These are phyloP conservation scores for Gymnoscelis rufifasciata DNA, from an alignment of 2,888 invertebrate species.

Conservation along the genomic window DNA sequence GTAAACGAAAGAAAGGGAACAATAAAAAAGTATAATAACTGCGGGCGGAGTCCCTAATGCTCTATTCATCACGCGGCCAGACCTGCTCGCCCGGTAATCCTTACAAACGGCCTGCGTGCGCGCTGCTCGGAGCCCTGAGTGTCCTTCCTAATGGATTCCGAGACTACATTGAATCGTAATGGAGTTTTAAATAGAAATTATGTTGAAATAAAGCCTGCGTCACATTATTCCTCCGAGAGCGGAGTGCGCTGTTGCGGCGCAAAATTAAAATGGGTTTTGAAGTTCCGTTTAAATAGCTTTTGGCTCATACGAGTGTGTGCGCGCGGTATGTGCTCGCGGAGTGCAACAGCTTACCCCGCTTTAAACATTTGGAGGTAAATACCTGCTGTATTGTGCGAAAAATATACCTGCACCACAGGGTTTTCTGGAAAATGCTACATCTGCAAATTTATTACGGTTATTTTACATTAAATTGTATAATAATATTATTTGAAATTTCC, in stretches of 20 bases:
- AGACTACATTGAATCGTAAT: conserved; percentile 11
- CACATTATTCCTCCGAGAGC: conserved; percentile 11
- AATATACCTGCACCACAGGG: too few relatives aligned
- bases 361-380: too few relatives aligned
- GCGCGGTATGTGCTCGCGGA: background rate
- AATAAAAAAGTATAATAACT: background rate
- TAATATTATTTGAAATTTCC: too few relatives aligned
- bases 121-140: background rate
- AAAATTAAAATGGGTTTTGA: conserved; percentile 10
- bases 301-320: conserved; percentile 1
- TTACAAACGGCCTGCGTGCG: conserved; percentile 8
- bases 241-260: conserved; percentile 3
- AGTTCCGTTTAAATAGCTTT: conserved; percentile 9
- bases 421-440: too few relatives aligned
- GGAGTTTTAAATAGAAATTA: conserved; percentile 20
- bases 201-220: conserved; percentile 12
- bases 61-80: conserved; percentile 1
- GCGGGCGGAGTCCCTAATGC: background rate
- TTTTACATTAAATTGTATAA: too few relatives aligned
- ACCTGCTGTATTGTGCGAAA: too few relatives aligned
- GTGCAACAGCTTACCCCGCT: background rate
- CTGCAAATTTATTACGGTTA: too few relatives aligned
- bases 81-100: background rate
- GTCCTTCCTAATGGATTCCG: background rate
- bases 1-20: background rate